Percentiles rank a stretch among this genome's conserved stretches.
phyloP scores from a whole-genome alignment of 2,888 invertebrate genomes.

The Halictus ligatus region DNA sequence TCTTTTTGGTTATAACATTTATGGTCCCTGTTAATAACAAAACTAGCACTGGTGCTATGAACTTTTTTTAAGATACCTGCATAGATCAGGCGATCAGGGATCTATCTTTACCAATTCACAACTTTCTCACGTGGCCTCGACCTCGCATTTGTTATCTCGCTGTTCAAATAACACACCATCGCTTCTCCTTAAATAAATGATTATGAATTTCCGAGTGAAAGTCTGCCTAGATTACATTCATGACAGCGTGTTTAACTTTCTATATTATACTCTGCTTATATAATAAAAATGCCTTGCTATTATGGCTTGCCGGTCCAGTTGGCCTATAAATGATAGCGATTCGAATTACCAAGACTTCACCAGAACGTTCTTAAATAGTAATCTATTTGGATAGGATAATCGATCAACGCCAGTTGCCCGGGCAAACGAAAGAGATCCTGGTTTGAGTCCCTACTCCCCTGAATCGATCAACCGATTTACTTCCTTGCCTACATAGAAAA shows the following conservation, averaged over 20 bases:
- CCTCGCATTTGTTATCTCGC: not conserved
- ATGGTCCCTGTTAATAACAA: too few relatives aligned
- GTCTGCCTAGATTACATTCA: not conserved
- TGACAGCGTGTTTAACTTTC: not conserved
- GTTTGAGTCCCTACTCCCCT: not conserved
- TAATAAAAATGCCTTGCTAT: not conserved
- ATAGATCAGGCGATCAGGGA: not conserved
- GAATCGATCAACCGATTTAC: conserved; percentile 30
- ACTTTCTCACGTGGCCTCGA: not conserved
- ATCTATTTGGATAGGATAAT: conserved; percentile 19
- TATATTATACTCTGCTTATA: not conserved
- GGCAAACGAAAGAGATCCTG: conserved; percentile 2
- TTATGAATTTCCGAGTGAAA: not conserved
- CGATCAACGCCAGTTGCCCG: conserved; percentile 23
- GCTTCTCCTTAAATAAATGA: not conserved
- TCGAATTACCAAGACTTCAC: conserved; percentile 5
- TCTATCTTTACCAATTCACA: not conserved
- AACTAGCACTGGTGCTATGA: not conserved
- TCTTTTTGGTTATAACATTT: too few relatives aligned
- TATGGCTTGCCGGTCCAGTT: not conserved
- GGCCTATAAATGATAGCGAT: conserved; percentile 13
- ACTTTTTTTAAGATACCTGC: not conserved
- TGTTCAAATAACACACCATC: not conserved
- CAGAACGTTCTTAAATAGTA: not conserved
- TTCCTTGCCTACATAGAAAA: not conserved